Evolutionary conservation across 2,113 vertebrate species (phyloP).

Genomic region (Pseudois nayaur): DNA sequence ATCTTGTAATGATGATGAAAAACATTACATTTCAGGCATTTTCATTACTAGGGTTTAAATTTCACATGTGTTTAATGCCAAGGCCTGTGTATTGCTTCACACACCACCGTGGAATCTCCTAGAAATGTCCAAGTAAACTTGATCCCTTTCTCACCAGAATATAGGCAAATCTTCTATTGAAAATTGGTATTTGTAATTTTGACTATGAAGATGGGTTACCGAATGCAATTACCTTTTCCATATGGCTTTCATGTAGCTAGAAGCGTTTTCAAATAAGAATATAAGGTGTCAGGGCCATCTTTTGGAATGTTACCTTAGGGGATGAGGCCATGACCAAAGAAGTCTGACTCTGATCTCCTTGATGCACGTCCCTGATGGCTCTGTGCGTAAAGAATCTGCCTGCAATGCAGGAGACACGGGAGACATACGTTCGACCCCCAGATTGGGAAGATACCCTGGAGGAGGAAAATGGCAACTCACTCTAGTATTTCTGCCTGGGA

Average conservation of each 20-base stretch:
- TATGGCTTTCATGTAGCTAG: background rate
- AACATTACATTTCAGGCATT: background rate
- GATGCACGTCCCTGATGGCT: background rate
- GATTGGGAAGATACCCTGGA: background rate
- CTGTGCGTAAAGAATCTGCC: background rate
- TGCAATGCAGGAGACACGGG: background rate
- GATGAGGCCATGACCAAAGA: background rate
- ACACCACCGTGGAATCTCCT: accelerated
- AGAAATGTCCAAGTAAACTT: background rate
- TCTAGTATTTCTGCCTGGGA: background rate
- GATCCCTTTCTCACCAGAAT: background rate
- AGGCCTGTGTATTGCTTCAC: background rate
- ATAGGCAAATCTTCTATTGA: background rate
- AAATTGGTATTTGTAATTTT: background rate
- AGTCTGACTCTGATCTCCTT: background rate
- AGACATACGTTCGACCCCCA: accelerated
- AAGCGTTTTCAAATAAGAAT: background rate
- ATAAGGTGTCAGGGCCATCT: background rate
- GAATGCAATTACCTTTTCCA: background rate
- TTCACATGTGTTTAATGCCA: background rate
- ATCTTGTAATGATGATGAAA: background rate
- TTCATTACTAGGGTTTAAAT: background rate
- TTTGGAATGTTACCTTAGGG: background rate
- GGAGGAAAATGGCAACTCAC: background rate
- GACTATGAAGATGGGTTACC: background rate